phyloP scores from a whole-genome alignment of 2,797 vertebrate species.

The Sarcoramphus papa region DNA sequence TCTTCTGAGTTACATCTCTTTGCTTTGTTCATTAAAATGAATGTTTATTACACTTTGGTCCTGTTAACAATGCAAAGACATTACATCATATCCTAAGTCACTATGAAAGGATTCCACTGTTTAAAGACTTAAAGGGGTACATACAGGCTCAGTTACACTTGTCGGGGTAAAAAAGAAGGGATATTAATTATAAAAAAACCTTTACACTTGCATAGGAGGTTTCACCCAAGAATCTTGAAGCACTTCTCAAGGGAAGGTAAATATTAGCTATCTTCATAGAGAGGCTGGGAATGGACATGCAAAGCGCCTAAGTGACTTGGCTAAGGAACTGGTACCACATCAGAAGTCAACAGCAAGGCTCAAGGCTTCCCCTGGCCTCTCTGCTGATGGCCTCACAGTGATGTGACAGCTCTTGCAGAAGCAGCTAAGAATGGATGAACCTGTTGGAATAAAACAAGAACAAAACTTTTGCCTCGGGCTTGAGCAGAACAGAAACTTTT shows the following conservation, averaged over 20 bases:
- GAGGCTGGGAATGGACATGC: neutral
- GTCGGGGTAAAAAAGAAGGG: neutral
- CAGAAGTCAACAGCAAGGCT: neutral
- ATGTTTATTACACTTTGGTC: slow-evolving; percentile 58
- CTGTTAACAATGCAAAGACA: slow-evolving; percentile 48
- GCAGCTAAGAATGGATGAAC: slow-evolving; percentile 21
- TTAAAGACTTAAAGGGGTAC: slow-evolving; percentile 40
- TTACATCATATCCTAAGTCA: slow-evolving; percentile 64
- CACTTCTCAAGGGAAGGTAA: neutral
- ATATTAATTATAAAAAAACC: neutral
- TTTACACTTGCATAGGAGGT: neutral
- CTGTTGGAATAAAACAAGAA: slow-evolving; percentile 26
- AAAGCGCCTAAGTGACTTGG: neutral
- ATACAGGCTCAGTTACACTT: neutral
- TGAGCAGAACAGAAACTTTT: slow-evolving; percentile 39
- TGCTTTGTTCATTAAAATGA: slow-evolving; percentile 54
- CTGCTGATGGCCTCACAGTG: neutral
- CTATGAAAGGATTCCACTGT: slow-evolving; percentile 44
- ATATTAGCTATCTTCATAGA: neutral
- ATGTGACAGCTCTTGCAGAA: neutral
- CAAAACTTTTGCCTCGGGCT: neutral
- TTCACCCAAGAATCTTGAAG: neutral
- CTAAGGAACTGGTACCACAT: neutral
- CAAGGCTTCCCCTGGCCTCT: neutral
- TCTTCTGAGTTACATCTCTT: slow-evolving; percentile 59